Base-by-base conservation (phyloP, 2,113 vertebrate species). In the Panthera uncia region DNA sequence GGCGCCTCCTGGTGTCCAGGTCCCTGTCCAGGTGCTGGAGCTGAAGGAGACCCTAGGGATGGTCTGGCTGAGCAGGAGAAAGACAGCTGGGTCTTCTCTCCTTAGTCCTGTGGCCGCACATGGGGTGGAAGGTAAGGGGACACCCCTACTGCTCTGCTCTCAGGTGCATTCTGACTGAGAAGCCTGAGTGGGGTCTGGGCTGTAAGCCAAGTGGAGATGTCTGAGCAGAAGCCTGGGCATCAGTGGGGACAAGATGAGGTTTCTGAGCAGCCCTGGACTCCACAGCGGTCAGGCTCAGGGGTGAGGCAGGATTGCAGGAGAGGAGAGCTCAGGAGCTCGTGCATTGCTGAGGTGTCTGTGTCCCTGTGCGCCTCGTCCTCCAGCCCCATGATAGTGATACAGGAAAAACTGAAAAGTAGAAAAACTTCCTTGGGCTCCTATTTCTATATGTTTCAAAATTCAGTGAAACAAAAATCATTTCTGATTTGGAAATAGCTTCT, bases 341-440 rank as follows among this genome's bases (percentile, higher is more conserved):
- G 31, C 65, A 7, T n/a, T 71, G 36, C 9, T 2, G n/a, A 71
- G 18, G 68, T 36, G 36, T 71, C 68, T 36, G 68, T 71, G 36
- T 71, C n/a, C 4, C 18, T 71, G 18, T 71, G 68, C 8, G 21
- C 4, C 68, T 71, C n/a, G 18, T 71, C 68, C 68, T 69, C 68
- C n/a, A 36, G n/a, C 9, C 9, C 8, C 18, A 4, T 4, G n/a
- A 21, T 2, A 1, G 68, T 36, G 16, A n/a, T 19, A 4, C 18
- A 71, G 18, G 68, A n/a, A 71, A 21, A 36, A 45, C 45, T 9
- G 45, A 45, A 45, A 45, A 45, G 7, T 45, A 45, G 45, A 45
- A 45, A 45, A 45, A 45, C 45, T 45, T 45, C 45, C 45, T 45
- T 45, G 45, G 45, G 1, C 45, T 45, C 45, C 45, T 45, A 45